phyloP scores from a whole-genome alignment of 2,888 invertebrate species.

The Entomobrya multifasciata region DNA sequence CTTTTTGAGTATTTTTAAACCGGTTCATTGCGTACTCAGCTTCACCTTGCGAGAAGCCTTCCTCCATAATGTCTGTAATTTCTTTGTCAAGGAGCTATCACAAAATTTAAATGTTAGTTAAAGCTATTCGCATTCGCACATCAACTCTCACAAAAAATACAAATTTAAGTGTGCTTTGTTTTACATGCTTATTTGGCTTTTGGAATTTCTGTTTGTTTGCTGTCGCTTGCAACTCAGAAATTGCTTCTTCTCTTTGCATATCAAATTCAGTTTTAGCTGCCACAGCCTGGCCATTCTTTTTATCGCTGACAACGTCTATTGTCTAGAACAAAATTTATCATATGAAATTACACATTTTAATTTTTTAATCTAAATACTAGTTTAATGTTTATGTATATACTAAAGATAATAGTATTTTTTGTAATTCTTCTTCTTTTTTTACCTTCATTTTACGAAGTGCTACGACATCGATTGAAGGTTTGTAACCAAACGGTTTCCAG shows the following conservation, averaged over 20 bases:
- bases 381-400: no score
- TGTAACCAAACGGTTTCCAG: slow-evolving; percentile 75
- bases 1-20: slow-evolving; percentile 77
- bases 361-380: no score
- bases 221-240: slow-evolving; percentile 74
- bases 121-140: no score
- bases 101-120: no score
- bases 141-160: no score
- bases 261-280: slow-evolving; percentile 76
- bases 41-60: slow-evolving; percentile 77
- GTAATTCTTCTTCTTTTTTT: neutral
- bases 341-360: no score
- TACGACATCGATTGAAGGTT: slow-evolving; percentile 67
- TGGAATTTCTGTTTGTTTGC: slow-evolving; percentile 73
- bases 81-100: slow-evolving; percentile 77
- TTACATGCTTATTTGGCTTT: slow-evolving; percentile 74
- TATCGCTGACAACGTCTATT: slow-evolving; percentile 77
- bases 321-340: slow-evolving; percentile 72
- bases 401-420: neutral
- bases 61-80: slow-evolving; percentile 76
- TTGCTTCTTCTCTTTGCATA: slow-evolving; percentile 75
- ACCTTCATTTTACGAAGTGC: slow-evolving; percentile 73
- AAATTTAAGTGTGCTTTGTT: no score
- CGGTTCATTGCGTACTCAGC: slow-evolving; percentile 76
- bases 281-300: slow-evolving; percentile 66